Evolutionary conservation across 1,140 invertebrate genomes (phyloP).

Genomic region (Agrilus planipennis): DNA sequence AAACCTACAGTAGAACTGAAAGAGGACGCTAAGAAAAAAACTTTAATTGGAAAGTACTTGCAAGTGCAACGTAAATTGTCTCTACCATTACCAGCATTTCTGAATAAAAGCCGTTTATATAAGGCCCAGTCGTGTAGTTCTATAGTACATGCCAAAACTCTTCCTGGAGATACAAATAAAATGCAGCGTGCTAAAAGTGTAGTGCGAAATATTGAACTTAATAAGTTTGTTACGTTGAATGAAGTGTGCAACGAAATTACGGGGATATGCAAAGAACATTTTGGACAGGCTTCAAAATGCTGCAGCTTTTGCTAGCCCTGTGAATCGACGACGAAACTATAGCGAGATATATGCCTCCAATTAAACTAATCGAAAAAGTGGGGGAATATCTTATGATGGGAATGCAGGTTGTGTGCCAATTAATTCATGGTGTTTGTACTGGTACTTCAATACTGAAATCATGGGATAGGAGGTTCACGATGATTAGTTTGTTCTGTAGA

Average conservation of each 20-base stretch:
- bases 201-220: slow-evolving; percentile 38
- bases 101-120: slow-evolving; percentile 41
- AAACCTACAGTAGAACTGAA: slow-evolving; percentile 16
- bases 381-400: no score
- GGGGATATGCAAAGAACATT: slow-evolving; percentile 42
- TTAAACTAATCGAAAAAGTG: no score
- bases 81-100: slow-evolving; percentile 41
- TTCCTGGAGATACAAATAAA: no score
- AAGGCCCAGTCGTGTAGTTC: slow-evolving; percentile 49
- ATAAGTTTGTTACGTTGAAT: slow-evolving; percentile 32
- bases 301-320: slow-evolving; percentile 46
- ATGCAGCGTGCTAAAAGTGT: slow-evolving; percentile 32
- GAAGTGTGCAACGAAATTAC: slow-evolving; percentile 37
- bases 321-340: no score
- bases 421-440: no score
- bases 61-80: slow-evolving; percentile 48
- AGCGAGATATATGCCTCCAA: no score
- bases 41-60: slow-evolving; percentile 50
- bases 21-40: slow-evolving; percentile 41
- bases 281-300: slow-evolving; percentile 44
- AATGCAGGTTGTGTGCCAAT: no score
- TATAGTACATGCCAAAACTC: slow-evolving; percentile 39
- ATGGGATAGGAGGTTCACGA: no score
- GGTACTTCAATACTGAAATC: no score
- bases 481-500: no score